Evolutionary conservation across 2,888 invertebrate species (phyloP).

Genomic region (Stenolophus ochropezus): DNA sequence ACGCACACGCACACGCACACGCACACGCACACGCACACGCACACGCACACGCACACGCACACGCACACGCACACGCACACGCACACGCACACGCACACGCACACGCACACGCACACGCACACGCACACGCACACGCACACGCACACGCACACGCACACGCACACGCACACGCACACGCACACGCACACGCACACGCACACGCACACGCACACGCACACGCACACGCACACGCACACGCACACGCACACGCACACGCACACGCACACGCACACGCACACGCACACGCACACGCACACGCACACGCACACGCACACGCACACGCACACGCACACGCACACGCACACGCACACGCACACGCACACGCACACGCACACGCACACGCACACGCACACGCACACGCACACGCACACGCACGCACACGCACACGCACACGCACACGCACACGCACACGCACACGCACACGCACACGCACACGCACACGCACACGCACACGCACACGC

Average conservation of each 20-base stretch:
- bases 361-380: too few relatives aligned
- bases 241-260: background rate
- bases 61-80: background rate
- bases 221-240: background rate
- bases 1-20: constrained; percentile 6
- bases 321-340: too few relatives aligned
- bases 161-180: background rate
- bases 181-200: background rate
- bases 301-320: too few relatives aligned
- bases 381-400: too few relatives aligned
- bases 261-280: too few relatives aligned
- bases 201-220: background rate
- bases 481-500: too few relatives aligned
- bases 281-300: too few relatives aligned
- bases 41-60: background rate
- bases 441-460: too few relatives aligned
- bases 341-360: too few relatives aligned
- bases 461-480: too few relatives aligned
- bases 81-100: background rate
- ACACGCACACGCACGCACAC: too few relatives aligned
- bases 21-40: constrained; percentile 6
- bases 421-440: too few relatives aligned
- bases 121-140: background rate
- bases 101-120: constrained; percentile 6
- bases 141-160: background rate